Evolutionary conservation across 2,797 vertebrate species (phyloP).

Genomic region (Hippopotamyrus pictus): DNA sequence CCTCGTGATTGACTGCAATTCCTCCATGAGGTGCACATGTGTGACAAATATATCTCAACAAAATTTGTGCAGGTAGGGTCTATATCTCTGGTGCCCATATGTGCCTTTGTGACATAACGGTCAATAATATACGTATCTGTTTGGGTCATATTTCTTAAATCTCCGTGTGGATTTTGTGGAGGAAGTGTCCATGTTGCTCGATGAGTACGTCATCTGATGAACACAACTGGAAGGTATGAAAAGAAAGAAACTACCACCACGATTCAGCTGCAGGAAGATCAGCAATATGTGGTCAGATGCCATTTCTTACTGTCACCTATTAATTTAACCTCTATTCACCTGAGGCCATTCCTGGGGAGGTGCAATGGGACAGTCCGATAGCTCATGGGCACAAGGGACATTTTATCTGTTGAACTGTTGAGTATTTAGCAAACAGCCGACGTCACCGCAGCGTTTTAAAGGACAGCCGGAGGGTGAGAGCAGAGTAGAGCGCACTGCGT

Average conservation of each 20-base stretch:
- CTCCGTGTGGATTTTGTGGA: not conserved
- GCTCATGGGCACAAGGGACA: constrained; percentile 26
- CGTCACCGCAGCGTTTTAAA: constrained; percentile 35
- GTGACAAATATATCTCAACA: not conserved
- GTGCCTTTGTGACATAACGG: not conserved
- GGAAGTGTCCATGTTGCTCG: not conserved
- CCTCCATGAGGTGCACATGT: not conserved
- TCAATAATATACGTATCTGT: not conserved
- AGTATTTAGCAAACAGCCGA: constrained; percentile 47
- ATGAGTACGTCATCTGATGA: not conserved
- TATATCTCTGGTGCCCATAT: too few relatives aligned
- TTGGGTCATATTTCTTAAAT: not conserved
- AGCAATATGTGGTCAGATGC: not conserved
- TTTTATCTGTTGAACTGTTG: constrained; percentile 26
- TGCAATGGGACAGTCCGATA: constrained; percentile 23
- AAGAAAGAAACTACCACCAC: not conserved
- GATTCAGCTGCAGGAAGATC: not conserved
- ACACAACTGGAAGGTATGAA: not conserved
- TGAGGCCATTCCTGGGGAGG: constrained; percentile 27
- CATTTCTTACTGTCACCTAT: not conserved
- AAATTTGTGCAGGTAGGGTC: not conserved
- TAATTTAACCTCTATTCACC: not conserved
- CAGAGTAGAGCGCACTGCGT: constrained; percentile 18
- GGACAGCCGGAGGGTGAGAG: constrained; percentile 3
- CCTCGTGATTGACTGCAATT: not conserved